Conservation (phyloP, 35 echinoderm and acorn worm genomes). For the Lytechinus variegatus region DNA sequence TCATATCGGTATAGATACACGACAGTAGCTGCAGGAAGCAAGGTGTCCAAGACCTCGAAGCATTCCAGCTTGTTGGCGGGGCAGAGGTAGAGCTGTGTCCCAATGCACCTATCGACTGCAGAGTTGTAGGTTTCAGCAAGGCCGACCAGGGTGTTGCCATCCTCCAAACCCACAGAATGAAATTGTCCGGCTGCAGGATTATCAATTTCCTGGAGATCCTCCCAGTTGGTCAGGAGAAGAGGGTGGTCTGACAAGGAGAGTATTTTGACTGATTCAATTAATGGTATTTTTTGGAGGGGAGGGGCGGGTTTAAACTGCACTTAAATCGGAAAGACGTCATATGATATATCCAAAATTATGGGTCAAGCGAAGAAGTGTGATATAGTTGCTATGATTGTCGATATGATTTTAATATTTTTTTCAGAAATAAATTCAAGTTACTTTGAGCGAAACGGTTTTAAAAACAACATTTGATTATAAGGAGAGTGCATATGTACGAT, state of each 20-base stretch:
- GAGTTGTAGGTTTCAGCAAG: constrained; percentile 16
- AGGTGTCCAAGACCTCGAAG: not conserved
- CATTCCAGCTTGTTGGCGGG: not conserved
- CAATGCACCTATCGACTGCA: constrained; percentile 13
- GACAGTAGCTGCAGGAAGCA: not conserved
- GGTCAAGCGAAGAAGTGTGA: too few relatives aligned
- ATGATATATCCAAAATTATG: too few relatives aligned
- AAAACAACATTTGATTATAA: not conserved
- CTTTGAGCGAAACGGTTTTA: not conserved
- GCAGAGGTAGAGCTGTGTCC: constrained; percentile 22
- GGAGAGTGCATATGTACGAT: not conserved
- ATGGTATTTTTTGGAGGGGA: too few relatives aligned
- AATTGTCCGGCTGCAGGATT: constrained; percentile 25
- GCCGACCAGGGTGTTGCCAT: not conserved
- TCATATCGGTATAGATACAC: not conserved
- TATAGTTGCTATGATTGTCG: too few relatives aligned
- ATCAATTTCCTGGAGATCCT: constrained; percentile 22
- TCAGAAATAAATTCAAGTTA: not conserved
- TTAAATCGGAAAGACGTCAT: too few relatives aligned
- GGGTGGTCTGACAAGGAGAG: constrained; percentile 21
- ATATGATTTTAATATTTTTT: not conserved
- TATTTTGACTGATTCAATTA: not conserved
- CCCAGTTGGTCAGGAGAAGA: constrained; percentile 17
- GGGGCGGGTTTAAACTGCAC: too few relatives aligned
- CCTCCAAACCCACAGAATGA: not conserved